Conservation (phyloP, 2,888 invertebrate genomes). For the Nomada ruficornis region DNA sequence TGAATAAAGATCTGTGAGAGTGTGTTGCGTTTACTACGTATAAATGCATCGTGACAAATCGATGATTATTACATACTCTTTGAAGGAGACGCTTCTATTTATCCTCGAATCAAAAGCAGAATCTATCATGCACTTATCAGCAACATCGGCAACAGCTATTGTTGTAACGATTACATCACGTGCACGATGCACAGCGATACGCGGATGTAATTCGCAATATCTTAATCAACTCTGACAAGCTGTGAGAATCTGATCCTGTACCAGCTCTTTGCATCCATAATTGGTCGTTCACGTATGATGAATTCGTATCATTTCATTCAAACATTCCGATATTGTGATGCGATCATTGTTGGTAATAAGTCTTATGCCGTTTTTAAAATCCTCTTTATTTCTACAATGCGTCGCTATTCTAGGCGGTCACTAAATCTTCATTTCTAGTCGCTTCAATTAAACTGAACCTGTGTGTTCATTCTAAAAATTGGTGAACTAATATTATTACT, state of each 20-base stretch:
- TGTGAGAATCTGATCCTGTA: constrained; percentile 48
- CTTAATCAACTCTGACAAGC: constrained; percentile 58
- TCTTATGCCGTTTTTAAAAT: too few species aligned
- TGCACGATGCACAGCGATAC: constrained; percentile 53
- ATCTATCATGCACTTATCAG: constrained; percentile 12
- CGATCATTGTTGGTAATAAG: too few species aligned
- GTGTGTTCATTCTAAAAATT: background rate
- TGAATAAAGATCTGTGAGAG: background rate
- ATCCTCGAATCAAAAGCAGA: constrained; percentile 9
- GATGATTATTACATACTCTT: background rate
- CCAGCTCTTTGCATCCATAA: constrained; percentile 20
- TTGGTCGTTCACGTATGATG: background rate
- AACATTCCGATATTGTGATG: background rate
- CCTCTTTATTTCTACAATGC: too few species aligned
- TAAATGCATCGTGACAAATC: background rate
- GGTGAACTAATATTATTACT: too few species aligned
- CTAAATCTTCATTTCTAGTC: too few species aligned
- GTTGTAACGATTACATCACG: constrained; percentile 55
- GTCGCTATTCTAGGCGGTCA: too few species aligned
- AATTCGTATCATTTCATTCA: background rate
- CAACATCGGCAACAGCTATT: constrained; percentile 17
- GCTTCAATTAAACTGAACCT: too few species aligned
- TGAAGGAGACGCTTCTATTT: background rate
- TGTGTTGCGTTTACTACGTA: too few species aligned
- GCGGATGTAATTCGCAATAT: constrained; percentile 63